Conservation (phyloP, 35 echinoderm and acorn worm genomes). For the Amphiura filiformis region DNA sequence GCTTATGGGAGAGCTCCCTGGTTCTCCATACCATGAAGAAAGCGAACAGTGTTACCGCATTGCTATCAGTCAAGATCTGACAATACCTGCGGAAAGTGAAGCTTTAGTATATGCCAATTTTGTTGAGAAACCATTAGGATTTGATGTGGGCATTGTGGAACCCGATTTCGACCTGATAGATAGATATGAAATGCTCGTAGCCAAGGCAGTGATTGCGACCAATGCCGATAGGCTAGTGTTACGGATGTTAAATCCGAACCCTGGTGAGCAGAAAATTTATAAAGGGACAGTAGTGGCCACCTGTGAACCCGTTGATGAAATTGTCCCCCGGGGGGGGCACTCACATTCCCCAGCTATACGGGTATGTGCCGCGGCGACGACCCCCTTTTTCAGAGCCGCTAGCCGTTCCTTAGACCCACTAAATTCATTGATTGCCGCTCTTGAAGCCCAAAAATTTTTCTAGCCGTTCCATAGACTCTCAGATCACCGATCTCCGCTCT, state of each 20-base stretch:
- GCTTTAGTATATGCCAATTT: neutral
- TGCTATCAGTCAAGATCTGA: neutral
- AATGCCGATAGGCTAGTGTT: neutral
- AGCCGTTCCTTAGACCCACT: too few species aligned
- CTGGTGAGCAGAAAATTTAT: neutral
- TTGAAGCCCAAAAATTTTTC: too few species aligned
- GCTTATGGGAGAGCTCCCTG: neutral
- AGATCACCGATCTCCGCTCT: too few species aligned
- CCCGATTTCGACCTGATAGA: neutral
- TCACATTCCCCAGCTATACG: too few species aligned
- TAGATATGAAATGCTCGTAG: neutral
- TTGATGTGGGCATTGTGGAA: neutral
- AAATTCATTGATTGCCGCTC: too few species aligned
- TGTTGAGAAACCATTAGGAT: neutral
- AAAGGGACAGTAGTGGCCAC: neutral
- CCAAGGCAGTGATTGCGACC: neutral
- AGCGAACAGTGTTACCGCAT: neutral
- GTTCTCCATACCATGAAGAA: neutral
- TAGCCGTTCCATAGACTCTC: too few species aligned
- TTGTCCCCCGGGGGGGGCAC: too few species aligned
- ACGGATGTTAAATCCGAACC: neutral
- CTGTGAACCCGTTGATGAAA: neutral
- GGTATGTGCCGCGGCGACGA: too few species aligned
- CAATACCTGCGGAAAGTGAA: neutral
- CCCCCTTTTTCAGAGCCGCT: too few species aligned